Base-by-base conservation (phyloP, 2,888 invertebrate species). In the Halictus quadricinctus region DNA sequence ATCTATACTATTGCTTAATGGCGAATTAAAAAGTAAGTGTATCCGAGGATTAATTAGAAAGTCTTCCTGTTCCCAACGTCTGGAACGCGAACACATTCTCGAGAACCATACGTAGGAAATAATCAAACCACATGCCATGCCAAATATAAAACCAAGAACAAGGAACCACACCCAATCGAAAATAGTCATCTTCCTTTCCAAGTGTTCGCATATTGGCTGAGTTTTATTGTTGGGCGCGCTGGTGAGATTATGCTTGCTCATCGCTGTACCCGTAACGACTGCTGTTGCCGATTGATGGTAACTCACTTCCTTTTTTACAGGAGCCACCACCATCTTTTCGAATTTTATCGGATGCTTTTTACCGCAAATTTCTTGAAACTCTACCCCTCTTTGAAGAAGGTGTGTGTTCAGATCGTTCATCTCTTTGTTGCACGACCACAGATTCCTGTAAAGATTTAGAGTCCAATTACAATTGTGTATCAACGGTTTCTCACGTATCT, bases 381-480 rank as follows among this genome's bases (percentile, higher is more conserved):
- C 58, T 7, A 94, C 86, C 15, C 82, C 81, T 4, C 74, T 84
- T 7, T 13, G 50, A 6, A 58, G 83, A 6, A 94, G 79, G 70
- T 92, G 91, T 0, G 82, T 46, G 50, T 91, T 90, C 10, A 94
- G 80, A 7, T 91, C 85, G 36, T 77, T 70, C 85, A 92, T 91
- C 8, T 85, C 50, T 6, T 82, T 84, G 77, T 93, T 89, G 88
- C 94, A 94, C 8, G 88, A 88, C 93, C 93, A 94, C 1, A 90
- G 91, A 85, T 94, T 94, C 76, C 94, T 94, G 87, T 25, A 90
- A 90, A 80, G 46, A n/a, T 75, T 12, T 41, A 0, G 15, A 46
- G 13, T 73, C 72, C n/a, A 3, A 13, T 66, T 50, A 10, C 25
- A 46, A 46, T 48, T 18, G 10, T 10, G 13, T 25, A 43, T 8